Conservation (phyloP, 2,797 vertebrate genomes). For the Bradypodion ventrale region DNA sequence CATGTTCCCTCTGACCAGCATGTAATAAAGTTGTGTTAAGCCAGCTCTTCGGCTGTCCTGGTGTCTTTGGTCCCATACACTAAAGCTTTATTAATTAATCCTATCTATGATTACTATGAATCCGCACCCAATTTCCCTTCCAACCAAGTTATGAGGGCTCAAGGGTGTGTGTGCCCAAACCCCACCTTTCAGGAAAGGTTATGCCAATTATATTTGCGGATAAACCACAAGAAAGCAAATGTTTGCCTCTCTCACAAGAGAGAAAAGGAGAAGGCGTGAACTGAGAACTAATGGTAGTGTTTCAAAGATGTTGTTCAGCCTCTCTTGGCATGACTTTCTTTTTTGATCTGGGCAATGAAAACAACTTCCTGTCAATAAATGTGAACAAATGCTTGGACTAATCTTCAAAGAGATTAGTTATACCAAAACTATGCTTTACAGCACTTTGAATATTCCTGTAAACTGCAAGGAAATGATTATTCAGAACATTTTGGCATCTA, state of each 20-base stretch:
- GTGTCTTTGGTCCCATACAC: too few relatives aligned
- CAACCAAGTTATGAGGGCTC: too few relatives aligned
- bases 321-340: slow-evolving; percentile 40
- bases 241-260: neutral
- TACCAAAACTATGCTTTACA: slow-evolving; percentile 69
- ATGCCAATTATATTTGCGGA: too few relatives aligned
- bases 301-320: slow-evolving; percentile 47
- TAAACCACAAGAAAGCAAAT: neutral
- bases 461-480: slow-evolving; percentile 55
- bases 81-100: too few relatives aligned
- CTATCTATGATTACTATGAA: too few relatives aligned
- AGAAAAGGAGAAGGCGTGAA: rapidly evolving
- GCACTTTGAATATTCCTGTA: slow-evolving; percentile 67
- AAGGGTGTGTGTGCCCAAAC: too few relatives aligned
- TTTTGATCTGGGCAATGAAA: slow-evolving; percentile 63
- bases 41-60: too few relatives aligned
- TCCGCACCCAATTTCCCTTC: too few relatives aligned
- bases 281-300: neutral
- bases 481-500: slow-evolving; percentile 41
- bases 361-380: slow-evolving; percentile 81
- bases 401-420: slow-evolving; percentile 79
- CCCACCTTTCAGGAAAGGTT: too few relatives aligned
- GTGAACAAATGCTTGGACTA: slow-evolving; percentile 76
- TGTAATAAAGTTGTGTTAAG: too few relatives aligned
- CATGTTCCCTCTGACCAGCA: too few relatives aligned